Evolutionary conservation across 2,888 invertebrate species (phyloP).

Genomic region (Euproctis similis): DNA sequence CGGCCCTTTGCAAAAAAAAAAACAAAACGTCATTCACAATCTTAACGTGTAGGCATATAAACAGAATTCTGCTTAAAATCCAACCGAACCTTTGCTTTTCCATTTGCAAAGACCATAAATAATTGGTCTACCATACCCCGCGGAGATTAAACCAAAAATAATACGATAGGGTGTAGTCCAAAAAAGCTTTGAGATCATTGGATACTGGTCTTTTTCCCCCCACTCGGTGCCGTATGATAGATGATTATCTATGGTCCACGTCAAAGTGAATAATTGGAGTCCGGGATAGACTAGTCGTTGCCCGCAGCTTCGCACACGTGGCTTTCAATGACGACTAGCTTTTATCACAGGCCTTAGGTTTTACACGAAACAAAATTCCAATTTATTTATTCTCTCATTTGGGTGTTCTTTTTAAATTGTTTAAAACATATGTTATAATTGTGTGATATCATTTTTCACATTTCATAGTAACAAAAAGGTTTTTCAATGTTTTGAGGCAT

Average conservation of each 20-base stretch:
- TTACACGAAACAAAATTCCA: too few species aligned
- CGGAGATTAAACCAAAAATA: constrained; percentile 8
- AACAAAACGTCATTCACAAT: constrained; percentile 55
- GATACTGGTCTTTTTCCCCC: constrained; percentile 39
- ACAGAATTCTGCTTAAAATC: constrained; percentile 54
- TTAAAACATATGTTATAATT: too few species aligned
- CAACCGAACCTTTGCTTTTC: constrained; percentile 49
- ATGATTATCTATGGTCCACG: constrained; percentile 70
- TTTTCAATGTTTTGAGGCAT: too few species aligned
- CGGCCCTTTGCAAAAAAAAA: constrained; percentile 38
- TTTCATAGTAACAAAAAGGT: too few species aligned
- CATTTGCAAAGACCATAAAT: constrained; percentile 36
- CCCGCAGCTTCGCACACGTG: too few species aligned
- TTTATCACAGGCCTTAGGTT: too few species aligned
- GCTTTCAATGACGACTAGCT: too few species aligned
- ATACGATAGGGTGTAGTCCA: constrained; percentile 20
- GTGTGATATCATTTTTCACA: too few species aligned
- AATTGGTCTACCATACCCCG: constrained; percentile 22
- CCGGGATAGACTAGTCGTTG: constrained; percentile 47
- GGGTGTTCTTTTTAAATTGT: too few species aligned
- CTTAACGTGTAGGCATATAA: constrained; percentile 59
- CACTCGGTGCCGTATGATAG: constrained; percentile 63
- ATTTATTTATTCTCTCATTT: too few species aligned
- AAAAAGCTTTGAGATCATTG: constrained; percentile 34
- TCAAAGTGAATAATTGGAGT: constrained; percentile 74